Percentiles rank a stretch among this genome's conserved stretches.
phyloP scores from a whole-genome alignment of 2,113 vertebrate genomes.

The Aldabrachelys gigantea region DNA sequence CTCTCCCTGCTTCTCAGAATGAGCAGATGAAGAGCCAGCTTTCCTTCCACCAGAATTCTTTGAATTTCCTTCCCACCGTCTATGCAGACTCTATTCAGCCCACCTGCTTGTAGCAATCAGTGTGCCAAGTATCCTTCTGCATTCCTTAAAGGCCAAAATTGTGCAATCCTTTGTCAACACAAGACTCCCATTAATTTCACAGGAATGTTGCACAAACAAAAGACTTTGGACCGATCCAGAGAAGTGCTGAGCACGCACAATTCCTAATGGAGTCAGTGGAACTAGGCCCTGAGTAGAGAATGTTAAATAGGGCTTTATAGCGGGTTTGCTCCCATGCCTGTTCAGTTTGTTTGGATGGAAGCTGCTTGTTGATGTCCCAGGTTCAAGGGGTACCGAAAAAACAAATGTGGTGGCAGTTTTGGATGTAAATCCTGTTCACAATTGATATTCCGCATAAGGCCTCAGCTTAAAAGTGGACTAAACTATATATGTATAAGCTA shows the following conservation, averaged over 20 bases:
- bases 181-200: background rate
- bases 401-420: background rate
- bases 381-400: background rate
- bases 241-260: background rate
- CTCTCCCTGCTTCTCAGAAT: background rate
- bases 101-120: accelerated
- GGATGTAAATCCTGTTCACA: background rate
- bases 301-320: background rate
- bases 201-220: background rate
- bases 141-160: background rate
- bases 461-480: background rate
- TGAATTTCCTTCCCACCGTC: background rate
- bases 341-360: background rate
- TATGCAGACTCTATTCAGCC: accelerated
- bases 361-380: background rate
- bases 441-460: background rate
- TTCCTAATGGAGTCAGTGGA: background rate
- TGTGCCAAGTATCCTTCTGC: background rate
- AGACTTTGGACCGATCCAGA: accelerated
- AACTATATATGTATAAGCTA: background rate
- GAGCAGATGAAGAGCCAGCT: background rate
- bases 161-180: background rate
- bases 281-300: background rate
- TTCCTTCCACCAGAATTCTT: background rate
- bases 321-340: background rate